phyloP scores from a whole-genome alignment of 64 coral and sea anemone genomes.

The Montipora sp. region DNA sequence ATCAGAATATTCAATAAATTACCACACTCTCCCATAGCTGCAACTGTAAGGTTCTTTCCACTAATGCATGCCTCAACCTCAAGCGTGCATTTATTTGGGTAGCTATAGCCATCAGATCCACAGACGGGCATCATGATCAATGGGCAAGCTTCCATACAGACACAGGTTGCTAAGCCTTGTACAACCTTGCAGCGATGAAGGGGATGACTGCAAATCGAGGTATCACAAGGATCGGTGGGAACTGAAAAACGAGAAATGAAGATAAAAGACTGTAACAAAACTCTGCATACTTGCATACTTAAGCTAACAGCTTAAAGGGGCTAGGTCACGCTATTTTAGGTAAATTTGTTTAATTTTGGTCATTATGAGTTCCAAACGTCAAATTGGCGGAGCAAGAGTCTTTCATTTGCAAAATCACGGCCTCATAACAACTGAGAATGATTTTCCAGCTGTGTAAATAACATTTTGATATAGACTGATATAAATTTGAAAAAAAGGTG shows the following conservation, averaged over 20 bases:
- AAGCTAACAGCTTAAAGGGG: neutral
- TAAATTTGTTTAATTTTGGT: no score
- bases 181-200: constrained; percentile 49
- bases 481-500: no score
- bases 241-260: neutral
- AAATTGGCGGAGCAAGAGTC: no score
- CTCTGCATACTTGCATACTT: no score
- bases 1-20: constrained; percentile 1
- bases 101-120: constrained; percentile 68
- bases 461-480: no score
- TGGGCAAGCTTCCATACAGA: constrained; percentile 54
- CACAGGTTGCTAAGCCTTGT: constrained; percentile 64
- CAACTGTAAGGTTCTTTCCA: constrained; percentile 57
- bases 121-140: constrained; percentile 58
- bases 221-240: constrained; percentile 62
- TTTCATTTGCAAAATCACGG: no score
- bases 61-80: constrained; percentile 68
- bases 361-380: no score
- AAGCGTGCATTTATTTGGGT: constrained; percentile 63
- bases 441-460: no score
- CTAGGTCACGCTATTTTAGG: no score
- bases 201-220: constrained; percentile 67
- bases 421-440: no score
- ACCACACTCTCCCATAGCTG: constrained; percentile 58
- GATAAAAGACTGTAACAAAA: neutral